These are phyloP conservation scores for Cichladusa arquata DNA, from an alignment of 2,113 vertebrate species.

Conservation along the genomic window DNA sequence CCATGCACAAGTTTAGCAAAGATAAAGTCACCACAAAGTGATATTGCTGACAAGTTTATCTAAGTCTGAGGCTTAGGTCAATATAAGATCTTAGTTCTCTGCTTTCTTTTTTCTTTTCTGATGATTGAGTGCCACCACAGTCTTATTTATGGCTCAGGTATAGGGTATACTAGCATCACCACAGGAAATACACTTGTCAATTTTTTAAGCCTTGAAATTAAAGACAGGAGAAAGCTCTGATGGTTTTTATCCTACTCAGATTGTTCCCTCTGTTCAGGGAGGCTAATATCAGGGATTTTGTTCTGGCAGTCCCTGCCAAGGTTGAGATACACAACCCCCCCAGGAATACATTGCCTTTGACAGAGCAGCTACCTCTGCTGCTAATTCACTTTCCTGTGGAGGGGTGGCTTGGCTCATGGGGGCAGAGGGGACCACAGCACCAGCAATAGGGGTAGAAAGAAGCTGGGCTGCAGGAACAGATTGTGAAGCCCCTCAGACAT, in stretches of 20 bases:
- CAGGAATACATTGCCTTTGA: not conserved
- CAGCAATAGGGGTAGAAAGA: not conserved
- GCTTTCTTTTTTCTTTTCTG: slow-evolving; percentile 1
- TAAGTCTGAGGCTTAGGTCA: slow-evolving; percentile 41
- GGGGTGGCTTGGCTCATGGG: not conserved
- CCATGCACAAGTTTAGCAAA: not conserved
- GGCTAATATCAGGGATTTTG: slow-evolving; percentile 38
- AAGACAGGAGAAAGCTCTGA: slow-evolving; percentile 33
- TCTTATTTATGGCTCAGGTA: slow-evolving; percentile 46
- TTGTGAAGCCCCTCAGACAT: not conserved
- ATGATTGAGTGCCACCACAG: slow-evolving; percentile 7
- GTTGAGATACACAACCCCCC: not conserved
- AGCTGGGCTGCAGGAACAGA: not conserved
- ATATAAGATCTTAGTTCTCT: slow-evolving; percentile 30
- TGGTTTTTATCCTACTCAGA: slow-evolving; percentile 27
- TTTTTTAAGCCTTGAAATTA: slow-evolving; percentile 60
- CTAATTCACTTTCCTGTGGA: not conserved
- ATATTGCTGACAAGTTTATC: slow-evolving; percentile 60
- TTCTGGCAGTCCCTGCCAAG: slow-evolving; percentile 25
- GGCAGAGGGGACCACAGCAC: not conserved
- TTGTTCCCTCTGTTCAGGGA: not conserved
- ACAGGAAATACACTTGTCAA: slow-evolving; percentile 35
- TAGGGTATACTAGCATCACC: not conserved
- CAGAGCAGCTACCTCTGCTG: not conserved
- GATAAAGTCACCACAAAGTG: slow-evolving; percentile 55